These are phyloP conservation scores for Trichomalopsis sarcophagae DNA, from an alignment of 1,140 invertebrate genomes.

Conservation along the genomic window DNA sequence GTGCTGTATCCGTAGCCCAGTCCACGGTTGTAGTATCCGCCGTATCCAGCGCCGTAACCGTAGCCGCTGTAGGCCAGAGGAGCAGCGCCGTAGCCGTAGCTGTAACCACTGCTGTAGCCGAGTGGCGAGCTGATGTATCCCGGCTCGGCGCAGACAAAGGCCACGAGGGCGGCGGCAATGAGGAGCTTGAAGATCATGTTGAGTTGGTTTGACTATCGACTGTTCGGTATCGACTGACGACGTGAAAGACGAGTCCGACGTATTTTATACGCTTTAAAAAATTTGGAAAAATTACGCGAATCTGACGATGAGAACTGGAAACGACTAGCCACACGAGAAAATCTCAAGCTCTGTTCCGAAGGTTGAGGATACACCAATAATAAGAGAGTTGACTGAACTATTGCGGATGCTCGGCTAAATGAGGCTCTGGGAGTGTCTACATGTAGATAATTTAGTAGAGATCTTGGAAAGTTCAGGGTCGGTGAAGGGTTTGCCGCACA, in stretches of 20 bases:
- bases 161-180: neutral
- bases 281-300: too few species aligned
- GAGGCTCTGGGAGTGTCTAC: neutral
- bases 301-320: too few species aligned
- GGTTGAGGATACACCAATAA: neutral
- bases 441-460: neutral
- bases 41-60: neutral
- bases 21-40: neutral
- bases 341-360: too few species aligned
- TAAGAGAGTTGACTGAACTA: neutral
- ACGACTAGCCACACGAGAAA: too few species aligned
- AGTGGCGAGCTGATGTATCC: neutral
- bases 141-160: neutral
- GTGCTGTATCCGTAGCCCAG: neutral
- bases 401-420: neutral
- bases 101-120: neutral
- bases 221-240: too few species aligned
- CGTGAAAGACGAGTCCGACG: too few species aligned
- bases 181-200: neutral
- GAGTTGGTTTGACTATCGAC: neutral
- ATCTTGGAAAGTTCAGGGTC: neutral
- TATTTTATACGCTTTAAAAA: too few species aligned
- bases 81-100: neutral
- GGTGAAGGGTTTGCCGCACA: neutral
- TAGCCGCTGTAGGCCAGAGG: neutral